Conservation (phyloP, 1,140 invertebrate genomes). For the Limonius californicus region DNA sequence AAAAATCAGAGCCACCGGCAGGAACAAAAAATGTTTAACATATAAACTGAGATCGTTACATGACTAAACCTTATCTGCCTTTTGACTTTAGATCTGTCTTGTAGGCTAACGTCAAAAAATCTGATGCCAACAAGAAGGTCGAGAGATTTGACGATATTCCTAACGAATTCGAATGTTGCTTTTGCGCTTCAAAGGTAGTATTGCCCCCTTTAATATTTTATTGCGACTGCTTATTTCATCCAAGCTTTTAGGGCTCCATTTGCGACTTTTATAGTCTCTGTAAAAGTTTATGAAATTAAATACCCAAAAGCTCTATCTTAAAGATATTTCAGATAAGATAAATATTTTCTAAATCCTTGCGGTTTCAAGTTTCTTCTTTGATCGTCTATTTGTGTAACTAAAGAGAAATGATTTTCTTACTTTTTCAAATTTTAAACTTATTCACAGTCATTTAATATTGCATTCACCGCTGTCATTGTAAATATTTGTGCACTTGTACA, state of each 20-base stretch:
- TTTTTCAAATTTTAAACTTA: too few relatives aligned
- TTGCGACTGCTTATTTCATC: slow-evolving; percentile 8
- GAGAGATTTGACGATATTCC: slow-evolving; percentile 74
- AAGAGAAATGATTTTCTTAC: too few relatives aligned
- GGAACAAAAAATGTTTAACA: not conserved
- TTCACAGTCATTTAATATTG: too few relatives aligned
- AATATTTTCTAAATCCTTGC: too few relatives aligned
- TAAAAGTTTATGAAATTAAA: too few relatives aligned
- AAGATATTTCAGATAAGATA: too few relatives aligned
- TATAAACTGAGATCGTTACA: slow-evolving; percentile 7
- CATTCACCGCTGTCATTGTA: too few relatives aligned
- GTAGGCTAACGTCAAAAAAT: slow-evolving; percentile 66
- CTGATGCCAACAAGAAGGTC: slow-evolving; percentile 59
- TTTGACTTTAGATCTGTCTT: slow-evolving; percentile 45
- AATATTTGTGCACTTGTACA: too few relatives aligned
- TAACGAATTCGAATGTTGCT: slow-evolving; percentile 93
- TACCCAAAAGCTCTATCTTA: too few relatives aligned
- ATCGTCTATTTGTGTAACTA: too few relatives aligned
- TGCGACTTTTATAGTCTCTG: not conserved
- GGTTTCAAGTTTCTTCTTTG: too few relatives aligned
- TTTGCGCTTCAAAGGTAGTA: slow-evolving; percentile 91
- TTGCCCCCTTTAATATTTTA: slow-evolving; percentile 33
- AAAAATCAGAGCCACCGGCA: not conserved
- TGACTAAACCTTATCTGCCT: not conserved
- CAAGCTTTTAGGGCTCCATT: slow-evolving; percentile 6